Base-by-base conservation (phyloP, 1,140 invertebrate genomes). In the Augochlora pura region DNA sequence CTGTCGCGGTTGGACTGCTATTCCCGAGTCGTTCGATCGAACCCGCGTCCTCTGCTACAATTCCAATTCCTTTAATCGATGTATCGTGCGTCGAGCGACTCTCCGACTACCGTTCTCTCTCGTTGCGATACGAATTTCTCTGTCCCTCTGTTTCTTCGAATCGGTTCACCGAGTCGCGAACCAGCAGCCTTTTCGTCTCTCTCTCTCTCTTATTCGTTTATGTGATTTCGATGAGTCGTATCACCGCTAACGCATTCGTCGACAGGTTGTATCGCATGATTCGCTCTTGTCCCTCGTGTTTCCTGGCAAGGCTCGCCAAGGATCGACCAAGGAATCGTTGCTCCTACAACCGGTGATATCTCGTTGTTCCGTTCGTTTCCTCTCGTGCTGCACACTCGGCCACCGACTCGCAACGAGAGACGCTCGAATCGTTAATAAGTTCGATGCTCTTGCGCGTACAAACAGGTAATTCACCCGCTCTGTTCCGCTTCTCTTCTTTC, bases 201-300 rank as follows among this genome's bases (percentile, higher is more conserved):
- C 10, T 16, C 10, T 16, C 49, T 52, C 23, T 81, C 23, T 38
- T 27, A 12, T 5, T 39, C 23, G 14, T 32, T 18, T n/a, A 27
- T 42, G 66, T 65, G 69, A 66, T 46, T 49, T 81, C 54, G 39
- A 67, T 38, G 54, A 49, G 60, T 38, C 68, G 52, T 69, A 54
- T 25, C 54, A 27, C 52, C 54, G 49, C 54, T 52, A 63, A 54
- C 25, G 32, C 38, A 16, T 60, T 46, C 66, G 42, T 42, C 65
- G 59, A 74, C 75, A 46, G 71, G 12, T 64, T 64, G 18, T 64
- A 52, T 84, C 80, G 84, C 84, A 86, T 85, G 57, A 72, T 86
- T 82, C 70, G 74, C 16, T 52, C 25, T 32, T 32, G 18, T 42
- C 42, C 23, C 23, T 25, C 7, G 59, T 46, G 12, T 5, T 9